These are phyloP conservation scores for Argya squamiceps DNA, from an alignment of 2,797 vertebrate species.

Conservation along the genomic window DNA sequence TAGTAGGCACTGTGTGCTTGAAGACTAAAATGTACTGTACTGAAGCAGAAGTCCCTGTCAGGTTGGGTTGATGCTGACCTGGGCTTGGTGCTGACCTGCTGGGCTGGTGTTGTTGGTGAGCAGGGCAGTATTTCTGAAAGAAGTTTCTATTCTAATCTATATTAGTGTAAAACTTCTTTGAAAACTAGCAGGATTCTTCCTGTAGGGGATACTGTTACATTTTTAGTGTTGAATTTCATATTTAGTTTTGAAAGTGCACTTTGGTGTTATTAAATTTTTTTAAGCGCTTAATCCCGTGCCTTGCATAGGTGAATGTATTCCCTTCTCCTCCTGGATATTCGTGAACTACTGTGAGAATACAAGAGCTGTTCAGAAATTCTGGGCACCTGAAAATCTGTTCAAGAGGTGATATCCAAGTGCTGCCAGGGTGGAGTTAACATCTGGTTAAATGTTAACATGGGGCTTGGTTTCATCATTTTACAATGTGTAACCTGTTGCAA, in stretches of 20 bases:
- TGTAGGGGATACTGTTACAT: neutral
- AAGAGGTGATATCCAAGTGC: neutral
- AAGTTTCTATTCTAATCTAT: neutral
- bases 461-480: neutral
- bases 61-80: neutral
- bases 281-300: neutral
- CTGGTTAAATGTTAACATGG: neutral
- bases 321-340: neutral
- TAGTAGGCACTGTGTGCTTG: neutral
- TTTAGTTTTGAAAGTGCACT: neutral
- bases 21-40: neutral
- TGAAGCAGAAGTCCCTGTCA: neutral
- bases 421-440: neutral
- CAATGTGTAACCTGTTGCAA: constrained; percentile 4
- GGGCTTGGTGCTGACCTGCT: neutral
- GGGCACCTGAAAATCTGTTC: neutral
- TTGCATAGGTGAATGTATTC: neutral
- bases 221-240: neutral
- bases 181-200: neutral
- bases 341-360: neutral
- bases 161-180: neutral
- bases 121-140: neutral
- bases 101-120: neutral
- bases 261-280: neutral
- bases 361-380: neutral